These are phyloP conservation scores for Nannospalax galili DNA, from an alignment of 2,113 vertebrate species.

Conservation along the genomic window DNA sequence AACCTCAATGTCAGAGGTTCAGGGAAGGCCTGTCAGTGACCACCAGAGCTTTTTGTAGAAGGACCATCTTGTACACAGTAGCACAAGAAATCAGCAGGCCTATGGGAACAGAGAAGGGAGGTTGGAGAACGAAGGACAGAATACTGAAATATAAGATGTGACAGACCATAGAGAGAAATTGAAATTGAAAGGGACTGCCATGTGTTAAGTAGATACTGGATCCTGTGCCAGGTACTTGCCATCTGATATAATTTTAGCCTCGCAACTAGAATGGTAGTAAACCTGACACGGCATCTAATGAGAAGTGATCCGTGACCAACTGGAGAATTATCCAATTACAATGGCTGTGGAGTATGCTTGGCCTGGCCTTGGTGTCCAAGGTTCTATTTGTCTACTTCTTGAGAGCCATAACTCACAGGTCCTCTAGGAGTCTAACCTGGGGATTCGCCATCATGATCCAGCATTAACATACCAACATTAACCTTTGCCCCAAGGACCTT, in stretches of 20 bases:
- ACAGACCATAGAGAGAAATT: neutral
- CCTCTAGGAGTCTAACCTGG: neutral
- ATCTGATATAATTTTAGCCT: neutral
- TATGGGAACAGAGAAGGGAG: neutral
- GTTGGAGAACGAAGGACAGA: neutral
- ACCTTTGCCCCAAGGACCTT: neutral
- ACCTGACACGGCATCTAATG: neutral
- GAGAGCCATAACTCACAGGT: neutral
- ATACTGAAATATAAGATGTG: neutral
- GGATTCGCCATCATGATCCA: neutral
- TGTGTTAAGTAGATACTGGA: neutral
- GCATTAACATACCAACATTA: neutral
- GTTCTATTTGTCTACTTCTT: neutral
- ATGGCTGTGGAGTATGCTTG: neutral
- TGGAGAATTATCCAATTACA: neutral
- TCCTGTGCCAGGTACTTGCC: neutral
- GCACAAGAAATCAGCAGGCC: neutral
- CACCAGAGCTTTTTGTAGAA: neutral
- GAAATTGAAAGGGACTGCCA: neutral
- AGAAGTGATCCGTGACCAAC: neutral
- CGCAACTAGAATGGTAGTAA: neutral
- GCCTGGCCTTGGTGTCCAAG: too few species aligned
- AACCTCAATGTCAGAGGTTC: neutral
- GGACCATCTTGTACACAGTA: neutral
- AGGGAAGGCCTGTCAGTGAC: neutral